Percentiles rank a stretch among this genome's conserved stretches.
These are phyloP conservation scores for Tangara arthus DNA, from an alignment of 2,797 vertebrate genomes.

Conservation along the genomic window DNA sequence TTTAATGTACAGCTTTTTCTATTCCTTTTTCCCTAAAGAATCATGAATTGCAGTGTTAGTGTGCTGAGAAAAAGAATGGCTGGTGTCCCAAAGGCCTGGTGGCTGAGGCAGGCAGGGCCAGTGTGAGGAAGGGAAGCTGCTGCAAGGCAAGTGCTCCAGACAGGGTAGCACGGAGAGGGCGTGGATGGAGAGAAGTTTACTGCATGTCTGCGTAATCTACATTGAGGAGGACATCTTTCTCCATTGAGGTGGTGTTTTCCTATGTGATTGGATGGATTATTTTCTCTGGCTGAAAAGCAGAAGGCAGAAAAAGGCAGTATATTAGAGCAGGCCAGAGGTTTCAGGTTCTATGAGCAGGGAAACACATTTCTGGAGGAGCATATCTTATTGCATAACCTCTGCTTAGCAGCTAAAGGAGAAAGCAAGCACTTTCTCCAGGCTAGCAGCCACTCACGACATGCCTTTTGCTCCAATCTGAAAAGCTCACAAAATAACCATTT, in stretches of 20 bases:
- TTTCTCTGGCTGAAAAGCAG: neutral
- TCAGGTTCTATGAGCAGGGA: neutral
- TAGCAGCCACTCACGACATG: neutral
- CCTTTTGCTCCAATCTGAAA: neutral
- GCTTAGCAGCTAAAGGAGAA: neutral
- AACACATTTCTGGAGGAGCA: neutral
- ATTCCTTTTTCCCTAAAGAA: neutral
- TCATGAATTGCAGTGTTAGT: neutral
- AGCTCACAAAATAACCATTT: neutral
- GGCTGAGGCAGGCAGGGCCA: neutral
- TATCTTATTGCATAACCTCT: neutral
- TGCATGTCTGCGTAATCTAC: neutral
- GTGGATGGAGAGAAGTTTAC: neutral
- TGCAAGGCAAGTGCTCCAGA: rapidly evolving
- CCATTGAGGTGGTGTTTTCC: neutral
- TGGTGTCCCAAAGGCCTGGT: too few species aligned
- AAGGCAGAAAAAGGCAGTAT: neutral
- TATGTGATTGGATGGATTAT: rapidly evolving
- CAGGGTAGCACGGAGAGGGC: rapidly evolving
- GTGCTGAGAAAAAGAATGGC: neutral
- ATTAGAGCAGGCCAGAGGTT: neutral
- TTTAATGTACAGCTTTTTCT: neutral
- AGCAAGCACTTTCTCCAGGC: neutral
- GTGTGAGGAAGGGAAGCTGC: neutral
- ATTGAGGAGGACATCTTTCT: neutral